Base-by-base conservation (phyloP, 2,113 vertebrate genomes). In the Barnardius zonarius region DNA sequence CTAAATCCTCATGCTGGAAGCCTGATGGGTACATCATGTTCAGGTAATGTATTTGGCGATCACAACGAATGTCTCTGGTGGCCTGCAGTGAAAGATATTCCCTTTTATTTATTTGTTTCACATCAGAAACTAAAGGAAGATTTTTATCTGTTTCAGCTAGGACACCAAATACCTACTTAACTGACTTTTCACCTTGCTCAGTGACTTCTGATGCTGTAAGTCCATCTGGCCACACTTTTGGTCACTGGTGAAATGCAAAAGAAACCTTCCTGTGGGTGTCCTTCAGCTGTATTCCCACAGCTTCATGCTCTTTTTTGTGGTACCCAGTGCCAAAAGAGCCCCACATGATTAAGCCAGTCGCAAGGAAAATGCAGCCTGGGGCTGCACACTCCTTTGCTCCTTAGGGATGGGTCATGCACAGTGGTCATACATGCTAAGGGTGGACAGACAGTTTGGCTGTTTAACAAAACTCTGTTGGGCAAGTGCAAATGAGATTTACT, bases 331-430 rank as follows among this genome's bases (percentile, higher is more conserved):
- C 49, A 66, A 83, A 67, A 72, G 20, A 64, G 22, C 48, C n/a
- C n/a, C 55, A 54, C 23, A 11, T 0, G 0, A 17, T 49, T 59
- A 77, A 74, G 51, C 0, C 1, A 30, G 19, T 43, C 13, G 23
- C 23, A 70, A 82, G 18, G 35, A 62, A 75, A 91, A 39, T 0
- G 0, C 31, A 46, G 48, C 16, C 64, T 27, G 75, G 48, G 61
- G 17, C 66, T 78, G 49, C 25, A 37, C 11, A 5, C 22, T 67
- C 33, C 39, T 70, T 48, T 70, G 37, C 62, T 93, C 41, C 0
- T 0, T 20, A n/a, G n/a, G 49, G 41, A 54, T 70, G 30, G 76
- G 59, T 80, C 33, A 82, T 0, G 2, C 22, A 52, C 63, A 57
- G 49, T 24, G 31, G 54, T n/a, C 72, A 9, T 10, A 61, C 9